phyloP scores from a whole-genome alignment of 2,888 invertebrate genomes.

The Bembecia ichneumoniformis region DNA sequence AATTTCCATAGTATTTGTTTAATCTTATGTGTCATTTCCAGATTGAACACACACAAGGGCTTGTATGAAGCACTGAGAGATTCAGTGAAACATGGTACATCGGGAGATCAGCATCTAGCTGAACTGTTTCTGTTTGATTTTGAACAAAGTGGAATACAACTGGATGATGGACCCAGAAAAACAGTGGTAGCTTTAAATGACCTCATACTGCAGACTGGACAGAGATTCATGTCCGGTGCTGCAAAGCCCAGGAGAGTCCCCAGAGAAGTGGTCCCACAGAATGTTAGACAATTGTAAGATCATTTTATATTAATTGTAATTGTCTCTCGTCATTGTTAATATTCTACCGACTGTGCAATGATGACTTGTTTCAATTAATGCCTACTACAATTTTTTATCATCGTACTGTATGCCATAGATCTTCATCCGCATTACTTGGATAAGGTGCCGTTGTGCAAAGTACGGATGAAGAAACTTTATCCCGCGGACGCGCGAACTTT shows the following conservation, averaged over 20 bases:
- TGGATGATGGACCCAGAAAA: conserved; percentile 79
- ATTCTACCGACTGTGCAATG: too few species aligned
- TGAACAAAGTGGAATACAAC: conserved; percentile 97
- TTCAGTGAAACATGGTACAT: conserved; percentile 82
- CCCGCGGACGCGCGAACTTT: too few species aligned
- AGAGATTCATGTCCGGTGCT: conserved; percentile 85
- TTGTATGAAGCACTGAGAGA: conserved; percentile 84
- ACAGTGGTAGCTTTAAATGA: conserved; percentile 90
- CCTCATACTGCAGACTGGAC: conserved; percentile 85
- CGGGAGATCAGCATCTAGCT: conserved; percentile 88
- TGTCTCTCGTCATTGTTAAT: too few species aligned
- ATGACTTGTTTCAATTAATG: too few species aligned
- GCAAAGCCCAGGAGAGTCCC: conserved; percentile 78
- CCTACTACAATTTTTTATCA: too few species aligned
- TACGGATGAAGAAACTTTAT: too few species aligned
- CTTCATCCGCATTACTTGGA: too few species aligned
- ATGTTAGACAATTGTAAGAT: conserved; percentile 81
- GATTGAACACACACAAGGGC: conserved; percentile 90
- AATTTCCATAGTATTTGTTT: too few species aligned
- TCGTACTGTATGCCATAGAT: too few species aligned
- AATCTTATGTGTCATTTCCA: conserved; percentile 26
- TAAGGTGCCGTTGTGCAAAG: too few species aligned
- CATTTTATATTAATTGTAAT: not conserved
- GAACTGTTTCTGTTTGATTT: conserved; percentile 95
- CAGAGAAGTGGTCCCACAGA: conserved; percentile 77